These are phyloP conservation scores for Sipha maydis DNA, from an alignment of 2,888 invertebrate species.

Conservation along the genomic window DNA sequence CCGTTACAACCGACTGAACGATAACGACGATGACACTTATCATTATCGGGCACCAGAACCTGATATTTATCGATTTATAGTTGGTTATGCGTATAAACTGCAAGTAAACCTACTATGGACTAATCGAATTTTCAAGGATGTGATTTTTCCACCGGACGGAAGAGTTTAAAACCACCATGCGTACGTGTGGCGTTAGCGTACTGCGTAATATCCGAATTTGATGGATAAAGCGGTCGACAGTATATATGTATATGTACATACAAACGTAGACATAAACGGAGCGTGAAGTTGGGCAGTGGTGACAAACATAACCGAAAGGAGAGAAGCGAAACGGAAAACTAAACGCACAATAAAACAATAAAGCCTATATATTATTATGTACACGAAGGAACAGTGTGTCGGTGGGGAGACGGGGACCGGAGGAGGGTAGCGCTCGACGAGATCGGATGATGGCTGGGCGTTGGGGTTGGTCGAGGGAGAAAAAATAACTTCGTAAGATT, in stretches of 20 bases:
- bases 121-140: too few relatives aligned
- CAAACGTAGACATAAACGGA: background rate
- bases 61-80: too few relatives aligned
- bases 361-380: background rate
- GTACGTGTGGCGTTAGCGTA: background rate
- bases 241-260: too few relatives aligned
- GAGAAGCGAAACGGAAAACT: slow-evolving; percentile 29
- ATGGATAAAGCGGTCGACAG: background rate
- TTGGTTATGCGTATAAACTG: too few relatives aligned
- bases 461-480: background rate
- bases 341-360: slow-evolving; percentile 43
- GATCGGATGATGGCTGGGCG: background rate
- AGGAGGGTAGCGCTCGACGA: background rate
- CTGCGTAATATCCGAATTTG: background rate
- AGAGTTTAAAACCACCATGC: background rate
- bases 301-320: slow-evolving; percentile 13
- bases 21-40: too few relatives aligned
- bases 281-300: background rate
- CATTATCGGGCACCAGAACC: too few relatives aligned
- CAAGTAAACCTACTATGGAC: too few relatives aligned
- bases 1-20: too few relatives aligned
- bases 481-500: background rate
- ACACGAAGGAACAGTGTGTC: background rate
- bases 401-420: background rate
- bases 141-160: background rate